Evolutionary conservation across 2,113 vertebrate species (phyloP).

Genomic region (Actenoides hombroni): DNA sequence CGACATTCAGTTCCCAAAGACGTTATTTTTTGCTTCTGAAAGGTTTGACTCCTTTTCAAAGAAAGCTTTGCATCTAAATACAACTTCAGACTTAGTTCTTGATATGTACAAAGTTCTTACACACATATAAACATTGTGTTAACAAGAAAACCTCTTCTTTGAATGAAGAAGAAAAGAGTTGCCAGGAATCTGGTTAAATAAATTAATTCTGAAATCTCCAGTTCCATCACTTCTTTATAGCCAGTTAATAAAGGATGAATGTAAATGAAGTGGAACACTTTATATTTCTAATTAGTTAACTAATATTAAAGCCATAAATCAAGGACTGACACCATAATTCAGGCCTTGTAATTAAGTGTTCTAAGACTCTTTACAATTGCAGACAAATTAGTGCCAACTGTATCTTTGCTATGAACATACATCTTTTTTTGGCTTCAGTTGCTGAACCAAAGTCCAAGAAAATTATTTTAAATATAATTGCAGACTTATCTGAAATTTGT

Average conservation of each 20-base stretch:
- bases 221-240: not conserved
- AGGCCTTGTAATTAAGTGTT: not conserved
- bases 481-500: not conserved
- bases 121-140: not conserved
- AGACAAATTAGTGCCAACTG: not conserved
- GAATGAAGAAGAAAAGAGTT: not conserved
- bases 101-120: not conserved
- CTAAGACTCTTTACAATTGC: not conserved
- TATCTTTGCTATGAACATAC: not conserved
- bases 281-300: conserved; percentile 38
- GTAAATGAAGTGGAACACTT: not conserved
- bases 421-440: not conserved
- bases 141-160: not conserved
- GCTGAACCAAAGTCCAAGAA: not conserved
- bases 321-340: not conserved
- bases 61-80: not conserved
- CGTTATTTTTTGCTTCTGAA: not conserved
- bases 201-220: not conserved
- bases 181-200: not conserved
- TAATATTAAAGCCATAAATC: conserved; percentile 14
- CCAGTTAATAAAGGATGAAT: not conserved
- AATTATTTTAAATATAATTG: not conserved
- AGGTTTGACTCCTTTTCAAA: not conserved
- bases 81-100: not conserved
- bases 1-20: not conserved